phyloP scores from a whole-genome alignment of 2,113 vertebrate species.

The Dipodomys ordii region DNA sequence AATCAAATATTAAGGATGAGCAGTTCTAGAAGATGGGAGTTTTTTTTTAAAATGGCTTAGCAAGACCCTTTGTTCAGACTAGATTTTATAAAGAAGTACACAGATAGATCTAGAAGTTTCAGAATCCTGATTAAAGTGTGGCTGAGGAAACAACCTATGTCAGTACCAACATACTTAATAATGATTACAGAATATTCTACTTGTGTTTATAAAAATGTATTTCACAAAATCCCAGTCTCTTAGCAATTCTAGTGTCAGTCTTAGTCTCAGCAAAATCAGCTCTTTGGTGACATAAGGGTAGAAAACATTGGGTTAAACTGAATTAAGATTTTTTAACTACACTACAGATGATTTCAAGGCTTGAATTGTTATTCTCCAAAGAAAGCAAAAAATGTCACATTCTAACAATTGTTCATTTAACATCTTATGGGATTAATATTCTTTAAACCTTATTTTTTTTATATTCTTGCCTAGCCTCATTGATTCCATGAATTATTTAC shows the following conservation, averaged over 20 bases:
- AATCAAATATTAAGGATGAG: neutral
- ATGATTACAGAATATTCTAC: neutral
- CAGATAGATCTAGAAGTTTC: neutral
- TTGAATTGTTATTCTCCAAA: constrained; percentile 27
- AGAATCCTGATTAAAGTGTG: neutral
- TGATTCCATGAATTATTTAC: constrained; percentile 24
- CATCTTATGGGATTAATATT: constrained; percentile 43
- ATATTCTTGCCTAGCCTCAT: constrained; percentile 30
- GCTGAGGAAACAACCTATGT: neutral
- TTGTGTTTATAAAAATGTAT: neutral
- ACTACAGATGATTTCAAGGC: neutral
- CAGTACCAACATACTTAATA: neutral
- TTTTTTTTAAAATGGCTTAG: neutral
- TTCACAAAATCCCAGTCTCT: neutral
- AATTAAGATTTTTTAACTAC: neutral
- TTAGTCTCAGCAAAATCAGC: neutral
- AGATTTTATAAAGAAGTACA: neutral
- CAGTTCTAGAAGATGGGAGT: neutral
- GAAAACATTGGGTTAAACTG: neutral
- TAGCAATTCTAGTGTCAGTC: neutral
- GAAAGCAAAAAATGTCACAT: constrained; percentile 29
- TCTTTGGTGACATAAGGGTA: neutral
- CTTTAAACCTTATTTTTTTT: constrained; percentile 39
- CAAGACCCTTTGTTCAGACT: neutral
- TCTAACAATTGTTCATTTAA: constrained; percentile 53